These are phyloP conservation scores for Zaprionus capensis DNA, from an alignment of 1,140 invertebrate species.

Conservation along the genomic window DNA sequence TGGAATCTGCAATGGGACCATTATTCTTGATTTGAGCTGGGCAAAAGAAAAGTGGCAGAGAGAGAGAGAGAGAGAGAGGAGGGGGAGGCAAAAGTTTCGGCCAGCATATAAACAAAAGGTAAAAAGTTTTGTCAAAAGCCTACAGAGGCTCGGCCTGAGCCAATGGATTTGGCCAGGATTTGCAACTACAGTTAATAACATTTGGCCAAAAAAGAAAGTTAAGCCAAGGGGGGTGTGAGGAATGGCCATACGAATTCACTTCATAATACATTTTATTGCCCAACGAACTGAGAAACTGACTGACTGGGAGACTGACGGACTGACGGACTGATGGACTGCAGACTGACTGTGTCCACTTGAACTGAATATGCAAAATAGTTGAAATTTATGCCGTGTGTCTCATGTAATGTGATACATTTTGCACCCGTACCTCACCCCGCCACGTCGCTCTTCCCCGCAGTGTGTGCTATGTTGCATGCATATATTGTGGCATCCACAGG, in stretches of 20 bases:
- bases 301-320: conserved; percentile 29
- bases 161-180: conserved; percentile 59
- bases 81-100: conserved; percentile 54
- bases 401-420: conserved; percentile 73
- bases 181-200: conserved; percentile 76
- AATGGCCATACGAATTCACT: conserved; percentile 45
- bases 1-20: conserved; percentile 70
- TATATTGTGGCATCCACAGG: conserved; percentile 52
- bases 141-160: conserved; percentile 38
- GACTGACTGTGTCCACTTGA: conserved; percentile 31
- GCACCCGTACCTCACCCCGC: conserved; percentile 15
- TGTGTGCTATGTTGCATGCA: conserved; percentile 18
- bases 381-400: conserved; percentile 54
- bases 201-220: conserved; percentile 46
- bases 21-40: conserved; percentile 72
- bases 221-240: conserved; percentile 1
- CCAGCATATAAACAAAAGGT: conserved; percentile 58
- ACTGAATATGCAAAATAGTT: conserved; percentile 66
- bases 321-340: conserved; percentile 26
- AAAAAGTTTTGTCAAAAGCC: conserved; percentile 57
- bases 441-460: background rate
- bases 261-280: conserved; percentile 56
- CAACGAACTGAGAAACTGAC: conserved; percentile 46
- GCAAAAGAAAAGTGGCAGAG: conserved; percentile 18
- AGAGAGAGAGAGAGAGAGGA: conserved; percentile 17